Base-by-base conservation (phyloP, 1,140 invertebrate species). In the Diorhabda sublineata region DNA sequence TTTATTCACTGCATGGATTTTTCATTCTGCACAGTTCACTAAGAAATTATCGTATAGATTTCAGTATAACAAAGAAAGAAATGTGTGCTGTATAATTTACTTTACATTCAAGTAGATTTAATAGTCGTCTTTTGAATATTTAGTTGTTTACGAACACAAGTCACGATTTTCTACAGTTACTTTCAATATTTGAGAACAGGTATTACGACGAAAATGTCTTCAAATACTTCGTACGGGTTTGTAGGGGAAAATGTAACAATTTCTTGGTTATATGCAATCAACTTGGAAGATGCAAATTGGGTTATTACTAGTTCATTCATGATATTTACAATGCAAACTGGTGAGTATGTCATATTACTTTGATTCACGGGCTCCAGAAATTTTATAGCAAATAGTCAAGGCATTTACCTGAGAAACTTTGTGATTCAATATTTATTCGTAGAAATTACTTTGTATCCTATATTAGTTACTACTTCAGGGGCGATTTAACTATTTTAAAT, bases 281-380 rank as follows among this genome's bases (percentile, higher is more conserved):
- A 82, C 61, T 77, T 87, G 71, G 95, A 96, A 81, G 95, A 98
- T 74, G 92, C 93, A 9, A 93, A 91, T 71, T 97, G 95, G 95
- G 93, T 97, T 60, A 85, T 97, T 42, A 95, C 94, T 0, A 94
- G 92, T 63, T 92, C 93, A 2, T 97, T 98, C 78, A 96, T 97
- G 72, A 97, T 98, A 68, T 97, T 97, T 79, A 97, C 95, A 0
- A 98, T 98, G 96, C 95, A 97, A 85, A 96, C 95, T 72, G 96
- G 94, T 94, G 78, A 80, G 77, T 8, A 57, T 61, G 3, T 70
- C 64, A 45, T 66, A 67, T 71, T 72, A 61, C 47, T 52, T 52
- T 52, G 6, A 26, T 26, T 11, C 11, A 11, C 11, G 11, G 0
- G 11, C 11, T 11, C 11, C 11, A 11, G 11, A 11, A 11, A 11